These are phyloP conservation scores for Callosobruchus maculatus DNA, from an alignment of 2,888 invertebrate genomes.

Conservation along the genomic window DNA sequence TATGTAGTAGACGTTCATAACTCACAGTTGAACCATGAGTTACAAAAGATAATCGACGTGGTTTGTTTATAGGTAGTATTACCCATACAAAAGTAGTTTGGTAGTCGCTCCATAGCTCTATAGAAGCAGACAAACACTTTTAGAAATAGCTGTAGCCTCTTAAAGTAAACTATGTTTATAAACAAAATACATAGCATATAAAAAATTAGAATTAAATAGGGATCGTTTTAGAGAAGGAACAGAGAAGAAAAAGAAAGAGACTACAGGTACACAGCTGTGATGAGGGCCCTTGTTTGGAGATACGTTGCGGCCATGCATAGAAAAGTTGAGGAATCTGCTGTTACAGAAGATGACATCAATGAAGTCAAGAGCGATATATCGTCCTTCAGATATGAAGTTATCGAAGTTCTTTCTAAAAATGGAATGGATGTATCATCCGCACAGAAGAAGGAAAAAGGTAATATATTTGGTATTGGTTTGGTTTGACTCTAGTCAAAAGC, in stretches of 20 bases:
- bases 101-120: no score
- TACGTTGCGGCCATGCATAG: slow-evolving; percentile 87
- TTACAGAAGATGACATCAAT: slow-evolving; percentile 91
- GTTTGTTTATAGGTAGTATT: no score
- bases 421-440: slow-evolving; percentile 80
- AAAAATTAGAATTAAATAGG: background rate
- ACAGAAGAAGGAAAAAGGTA: slow-evolving; percentile 71
- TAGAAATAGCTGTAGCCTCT: no score
- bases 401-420: slow-evolving; percentile 84
- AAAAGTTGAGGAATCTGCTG: slow-evolving; percentile 75
- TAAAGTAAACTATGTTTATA: no score
- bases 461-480: no score
- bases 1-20: no score
- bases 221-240: slow-evolving; percentile 49
- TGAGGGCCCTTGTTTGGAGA: slow-evolving; percentile 87
- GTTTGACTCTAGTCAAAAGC: no score
- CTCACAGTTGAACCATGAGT: no score
- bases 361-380: slow-evolving; percentile 94
- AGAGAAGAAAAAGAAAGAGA: slow-evolving; percentile 65
- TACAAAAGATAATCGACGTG: no score
- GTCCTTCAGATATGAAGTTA: slow-evolving; percentile 84
- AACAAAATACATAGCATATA: no score
- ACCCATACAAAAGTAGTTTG: no score
- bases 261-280: slow-evolving; percentile 74
- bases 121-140: no score